Evolutionary conservation across 1,140 invertebrate genomes (phyloP).

Genomic region (Periplaneta americana): DNA sequence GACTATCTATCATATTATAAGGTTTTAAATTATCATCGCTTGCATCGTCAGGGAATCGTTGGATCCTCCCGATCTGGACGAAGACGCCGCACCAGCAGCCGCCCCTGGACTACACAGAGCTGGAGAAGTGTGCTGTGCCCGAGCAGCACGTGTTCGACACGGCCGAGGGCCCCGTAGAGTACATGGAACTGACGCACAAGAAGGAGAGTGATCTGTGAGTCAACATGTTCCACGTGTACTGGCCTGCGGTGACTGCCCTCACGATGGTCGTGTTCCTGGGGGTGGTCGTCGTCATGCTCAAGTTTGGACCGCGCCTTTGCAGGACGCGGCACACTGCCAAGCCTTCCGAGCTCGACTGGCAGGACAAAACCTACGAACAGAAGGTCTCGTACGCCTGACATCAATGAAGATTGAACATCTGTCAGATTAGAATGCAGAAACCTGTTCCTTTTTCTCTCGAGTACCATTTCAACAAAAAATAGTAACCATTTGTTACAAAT

Average conservation of each 20-base stretch:
- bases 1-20: no score
- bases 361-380: conserved; percentile 54
- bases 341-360: conserved; percentile 50
- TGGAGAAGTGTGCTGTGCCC: conserved; percentile 39
- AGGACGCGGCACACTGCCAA: conserved; percentile 58
- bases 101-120: conserved; percentile 70
- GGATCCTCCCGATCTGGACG: conserved; percentile 76
- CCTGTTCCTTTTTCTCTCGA: no score
- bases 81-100: conserved; percentile 74
- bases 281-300: conserved; percentile 67
- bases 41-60: conserved; percentile 70
- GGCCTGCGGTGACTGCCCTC: conserved; percentile 64
- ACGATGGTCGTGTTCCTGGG: conserved; percentile 57
- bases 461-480: no score
- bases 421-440: no score
- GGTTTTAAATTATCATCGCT: no score
- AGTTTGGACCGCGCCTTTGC: conserved; percentile 60
- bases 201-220: conserved; percentile 74
- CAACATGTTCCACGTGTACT: conserved; percentile 63
- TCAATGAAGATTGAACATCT: background rate
- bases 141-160: background rate
- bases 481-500: no score
- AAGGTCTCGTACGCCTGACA: conserved; percentile 43
- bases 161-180: conserved; percentile 44
- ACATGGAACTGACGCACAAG: conserved; percentile 64